Evolutionary conservation across 2,113 vertebrate species (phyloP).

Genomic region (Hippocampus mohnikei): DNA sequence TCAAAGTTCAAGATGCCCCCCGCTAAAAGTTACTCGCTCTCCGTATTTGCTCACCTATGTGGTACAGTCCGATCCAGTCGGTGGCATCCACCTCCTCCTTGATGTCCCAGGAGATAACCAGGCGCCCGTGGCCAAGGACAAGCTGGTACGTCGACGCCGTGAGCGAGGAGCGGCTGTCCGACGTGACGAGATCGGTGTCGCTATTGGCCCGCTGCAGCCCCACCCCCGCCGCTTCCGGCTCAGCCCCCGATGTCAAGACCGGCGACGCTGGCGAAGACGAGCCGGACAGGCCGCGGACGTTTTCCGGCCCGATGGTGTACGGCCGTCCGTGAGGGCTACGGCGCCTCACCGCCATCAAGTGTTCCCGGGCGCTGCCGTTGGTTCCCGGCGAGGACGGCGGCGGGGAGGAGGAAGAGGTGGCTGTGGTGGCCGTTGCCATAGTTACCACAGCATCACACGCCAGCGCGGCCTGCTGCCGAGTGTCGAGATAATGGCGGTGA

Average conservation of each 20-base stretch:
- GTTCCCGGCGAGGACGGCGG: constrained; percentile 22
- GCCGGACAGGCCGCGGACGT: constrained; percentile 78
- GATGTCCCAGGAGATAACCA: constrained; percentile 99
- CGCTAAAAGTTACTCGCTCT: neutral
- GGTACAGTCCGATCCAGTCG: constrained; percentile 97
- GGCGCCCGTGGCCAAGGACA: constrained; percentile 84
- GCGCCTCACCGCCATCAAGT: constrained; percentile 84
- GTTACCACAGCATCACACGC: constrained; percentile 18
- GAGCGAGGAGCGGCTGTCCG: constrained; percentile 91
- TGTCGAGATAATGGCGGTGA: constrained; percentile 14
- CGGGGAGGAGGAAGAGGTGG: constrained; percentile 35
- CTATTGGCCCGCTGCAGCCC: constrained; percentile 92
- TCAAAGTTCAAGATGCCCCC: neutral
- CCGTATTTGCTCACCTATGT: constrained; percentile 85
- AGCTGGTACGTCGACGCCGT: constrained; percentile 92
- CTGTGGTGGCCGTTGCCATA: constrained; percentile 80
- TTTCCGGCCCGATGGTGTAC: constrained; percentile 88
- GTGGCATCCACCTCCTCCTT: constrained; percentile 98
- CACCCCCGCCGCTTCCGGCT: constrained; percentile 47
- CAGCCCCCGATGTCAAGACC: constrained; percentile 47
- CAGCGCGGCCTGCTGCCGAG: constrained; percentile 48
- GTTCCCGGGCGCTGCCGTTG: constrained; percentile 84
- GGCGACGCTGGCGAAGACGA: neutral
- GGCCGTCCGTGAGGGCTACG: constrained; percentile 83
- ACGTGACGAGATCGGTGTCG: constrained; percentile 93